Evolutionary conservation across 2,113 vertebrate genomes (phyloP).

Genomic region (Nyctibius bracteatus): DNA sequence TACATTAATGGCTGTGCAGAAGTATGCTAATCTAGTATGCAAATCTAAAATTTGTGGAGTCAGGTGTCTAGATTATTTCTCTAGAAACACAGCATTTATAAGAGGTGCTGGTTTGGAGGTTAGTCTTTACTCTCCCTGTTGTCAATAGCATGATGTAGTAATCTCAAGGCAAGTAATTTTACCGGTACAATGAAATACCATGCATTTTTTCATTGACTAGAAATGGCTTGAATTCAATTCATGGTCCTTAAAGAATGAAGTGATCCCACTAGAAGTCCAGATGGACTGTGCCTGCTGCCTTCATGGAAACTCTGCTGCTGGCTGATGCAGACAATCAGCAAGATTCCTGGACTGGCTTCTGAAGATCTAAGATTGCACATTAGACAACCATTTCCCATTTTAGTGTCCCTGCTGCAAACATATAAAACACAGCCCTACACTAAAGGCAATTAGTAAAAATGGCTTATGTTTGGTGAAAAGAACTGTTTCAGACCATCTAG

Average conservation of each 20-base stretch:
- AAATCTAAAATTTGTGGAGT: background rate
- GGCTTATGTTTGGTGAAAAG: background rate
- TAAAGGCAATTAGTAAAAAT: background rate
- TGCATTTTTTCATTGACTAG: background rate
- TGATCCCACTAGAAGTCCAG: background rate
- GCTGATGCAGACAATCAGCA: background rate
- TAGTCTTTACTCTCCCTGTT: background rate
- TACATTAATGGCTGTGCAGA: background rate
- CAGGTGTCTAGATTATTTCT: background rate
- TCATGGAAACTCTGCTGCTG: background rate
- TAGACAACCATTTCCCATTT: background rate
- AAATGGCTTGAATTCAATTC: background rate
- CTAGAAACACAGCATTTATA: background rate
- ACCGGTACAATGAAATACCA: background rate
- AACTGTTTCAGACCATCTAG: background rate
- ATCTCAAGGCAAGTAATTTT: background rate
- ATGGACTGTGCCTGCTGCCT: background rate
- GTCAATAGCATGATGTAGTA: background rate
- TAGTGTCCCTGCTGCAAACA: background rate
- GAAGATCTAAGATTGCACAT: background rate
- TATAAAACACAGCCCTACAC: background rate
- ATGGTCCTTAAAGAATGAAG: background rate
- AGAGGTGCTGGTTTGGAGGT: background rate
- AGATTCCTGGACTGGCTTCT: background rate
- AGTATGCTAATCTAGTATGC: background rate